Percentiles rank a stretch among this genome's conserved stretches.
phyloP scores from a whole-genome alignment of 2,797 vertebrate species.

The Borostomias antarcticus region DNA sequence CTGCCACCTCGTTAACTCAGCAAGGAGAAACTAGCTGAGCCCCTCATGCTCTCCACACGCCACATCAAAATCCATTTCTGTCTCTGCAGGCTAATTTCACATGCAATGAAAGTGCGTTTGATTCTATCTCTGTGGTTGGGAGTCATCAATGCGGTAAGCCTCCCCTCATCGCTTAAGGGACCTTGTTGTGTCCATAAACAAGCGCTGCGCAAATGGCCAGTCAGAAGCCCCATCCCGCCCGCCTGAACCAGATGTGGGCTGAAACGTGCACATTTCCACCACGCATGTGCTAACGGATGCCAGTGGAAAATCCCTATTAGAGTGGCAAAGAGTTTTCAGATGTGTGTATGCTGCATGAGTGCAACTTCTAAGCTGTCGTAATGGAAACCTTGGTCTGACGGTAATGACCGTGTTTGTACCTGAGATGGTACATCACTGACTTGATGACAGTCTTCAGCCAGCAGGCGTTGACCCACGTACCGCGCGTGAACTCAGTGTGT shows the following conservation, averaged over 20 bases:
- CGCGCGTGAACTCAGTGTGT: constrained; percentile 40
- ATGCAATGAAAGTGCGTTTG: constrained; percentile 46
- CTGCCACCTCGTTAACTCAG: constrained; percentile 6
- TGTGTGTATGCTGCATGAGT: constrained; percentile 17
- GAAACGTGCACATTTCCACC: constrained; percentile 40
- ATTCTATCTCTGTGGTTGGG: constrained; percentile 41
- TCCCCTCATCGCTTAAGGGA: constrained; percentile 32
- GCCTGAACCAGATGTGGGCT: constrained; percentile 58
- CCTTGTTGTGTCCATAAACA: constrained; percentile 56
- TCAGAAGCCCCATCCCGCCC: constrained; percentile 34
- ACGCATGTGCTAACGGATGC: constrained; percentile 38
- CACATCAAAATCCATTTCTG: constrained; percentile 23
- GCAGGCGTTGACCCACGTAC: constrained; percentile 51
- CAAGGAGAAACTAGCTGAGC: constrained; percentile 25
- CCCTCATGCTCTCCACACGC: constrained; percentile 12
- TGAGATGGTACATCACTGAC: constrained; percentile 51
- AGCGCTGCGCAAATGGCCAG: constrained; percentile 17
- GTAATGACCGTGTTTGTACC: constrained; percentile 62
- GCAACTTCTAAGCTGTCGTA: constrained; percentile 33
- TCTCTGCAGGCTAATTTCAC: constrained; percentile 34
- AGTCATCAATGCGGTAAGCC: constrained; percentile 36
- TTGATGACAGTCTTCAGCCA: constrained; percentile 63
- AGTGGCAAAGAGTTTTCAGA: constrained; percentile 29
- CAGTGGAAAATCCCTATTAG: constrained; percentile 57
- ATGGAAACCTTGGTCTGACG: constrained; percentile 53